These are phyloP conservation scores for Cephalophus harveyi DNA, from an alignment of 2,113 vertebrate genomes.

Conservation along the genomic window DNA sequence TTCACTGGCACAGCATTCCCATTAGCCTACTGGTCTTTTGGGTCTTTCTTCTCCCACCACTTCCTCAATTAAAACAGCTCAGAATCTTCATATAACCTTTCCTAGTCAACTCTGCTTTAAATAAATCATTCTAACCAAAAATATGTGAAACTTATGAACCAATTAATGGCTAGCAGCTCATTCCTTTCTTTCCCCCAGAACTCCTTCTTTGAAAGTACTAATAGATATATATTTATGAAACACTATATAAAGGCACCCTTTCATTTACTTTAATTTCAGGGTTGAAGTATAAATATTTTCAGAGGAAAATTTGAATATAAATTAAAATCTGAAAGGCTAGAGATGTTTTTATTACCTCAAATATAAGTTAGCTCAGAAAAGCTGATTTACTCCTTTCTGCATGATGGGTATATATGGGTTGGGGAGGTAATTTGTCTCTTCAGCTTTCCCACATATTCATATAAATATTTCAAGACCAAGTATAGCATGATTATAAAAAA, in stretches of 20 bases:
- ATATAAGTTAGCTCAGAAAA: not conserved
- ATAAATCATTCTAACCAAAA: not conserved
- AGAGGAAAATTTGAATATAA: not conserved
- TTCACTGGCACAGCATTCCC: not conserved
- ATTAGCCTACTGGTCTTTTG: not conserved
- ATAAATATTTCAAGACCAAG: not conserved
- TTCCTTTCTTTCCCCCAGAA: not conserved
- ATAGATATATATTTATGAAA: not conserved
- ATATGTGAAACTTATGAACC: not conserved
- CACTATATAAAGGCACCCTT: not conserved
- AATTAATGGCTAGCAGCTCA: not conserved
- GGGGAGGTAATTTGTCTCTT: not conserved
- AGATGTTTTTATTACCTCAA: not conserved
- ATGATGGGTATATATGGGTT: not conserved
- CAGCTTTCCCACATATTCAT: not conserved
- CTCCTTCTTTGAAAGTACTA: not conserved
- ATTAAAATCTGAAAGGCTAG: not conserved
- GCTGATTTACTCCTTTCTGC: not conserved
- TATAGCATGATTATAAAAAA: not conserved
- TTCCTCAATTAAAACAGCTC: not conserved
- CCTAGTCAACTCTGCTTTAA: not conserved
- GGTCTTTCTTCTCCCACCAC: not conserved
- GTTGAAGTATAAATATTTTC: not conserved
- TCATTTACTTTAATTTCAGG: slow-evolving; percentile 22
- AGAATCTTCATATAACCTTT: not conserved